Conservation (phyloP, 1,140 invertebrate genomes). For the Hesperophylax magnus region DNA sequence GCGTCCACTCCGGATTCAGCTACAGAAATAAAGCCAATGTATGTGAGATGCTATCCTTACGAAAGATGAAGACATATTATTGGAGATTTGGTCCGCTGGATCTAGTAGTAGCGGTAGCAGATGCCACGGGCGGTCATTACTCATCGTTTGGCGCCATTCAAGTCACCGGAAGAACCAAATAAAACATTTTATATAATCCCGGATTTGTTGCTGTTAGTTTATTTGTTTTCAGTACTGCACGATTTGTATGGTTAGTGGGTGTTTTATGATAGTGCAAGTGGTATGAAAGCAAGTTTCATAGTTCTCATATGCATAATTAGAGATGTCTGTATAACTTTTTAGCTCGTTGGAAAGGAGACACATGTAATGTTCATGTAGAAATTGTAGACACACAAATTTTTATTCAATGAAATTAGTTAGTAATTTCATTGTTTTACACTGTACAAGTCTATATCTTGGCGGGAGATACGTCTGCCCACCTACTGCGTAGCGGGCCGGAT, state of each 20-base stretch:
- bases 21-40: too few species aligned
- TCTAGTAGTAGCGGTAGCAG: not conserved
- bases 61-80: conserved; percentile 4
- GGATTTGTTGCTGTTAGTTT: too few species aligned
- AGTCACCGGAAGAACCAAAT: not conserved
- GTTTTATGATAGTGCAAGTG: not conserved
- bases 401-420: too few species aligned
- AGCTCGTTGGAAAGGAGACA: not conserved
- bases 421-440: too few species aligned
- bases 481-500: too few species aligned
- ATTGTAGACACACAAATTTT: too few species aligned
- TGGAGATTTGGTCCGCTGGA: not conserved
- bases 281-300: not conserved
- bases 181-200: not conserved
- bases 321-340: not conserved
- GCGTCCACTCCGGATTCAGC: too few species aligned
- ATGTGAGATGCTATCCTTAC: too few species aligned
- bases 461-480: too few species aligned
- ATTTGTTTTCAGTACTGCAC: not conserved
- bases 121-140: not conserved
- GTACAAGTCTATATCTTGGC: too few species aligned
- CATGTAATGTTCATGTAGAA: too few species aligned
- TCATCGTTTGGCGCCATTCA: conserved; percentile 5
- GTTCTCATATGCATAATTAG: not conserved
- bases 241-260: not conserved